Conservation (phyloP, 2,797 vertebrate species). For the Euphonia xanthogaster region DNA sequence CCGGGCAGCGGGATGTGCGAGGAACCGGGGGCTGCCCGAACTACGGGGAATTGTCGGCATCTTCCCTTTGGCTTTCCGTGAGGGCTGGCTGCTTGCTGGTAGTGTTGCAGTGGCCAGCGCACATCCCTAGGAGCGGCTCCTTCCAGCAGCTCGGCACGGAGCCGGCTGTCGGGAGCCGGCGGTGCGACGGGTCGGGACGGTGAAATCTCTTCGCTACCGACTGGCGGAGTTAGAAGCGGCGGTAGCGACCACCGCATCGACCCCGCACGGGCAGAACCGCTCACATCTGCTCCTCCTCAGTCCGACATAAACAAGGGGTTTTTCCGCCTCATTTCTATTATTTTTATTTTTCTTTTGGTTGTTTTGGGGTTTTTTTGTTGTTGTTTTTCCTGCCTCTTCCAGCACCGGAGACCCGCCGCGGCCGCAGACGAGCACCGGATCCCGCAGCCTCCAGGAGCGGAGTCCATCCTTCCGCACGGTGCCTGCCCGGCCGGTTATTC, state of each 20-base stretch:
- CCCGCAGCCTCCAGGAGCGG: neutral
- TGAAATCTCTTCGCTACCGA: neutral
- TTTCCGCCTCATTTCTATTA: rapidly evolving
- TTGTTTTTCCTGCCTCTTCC: neutral
- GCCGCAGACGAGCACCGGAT: neutral
- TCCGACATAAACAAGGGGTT: neutral
- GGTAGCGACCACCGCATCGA: neutral
- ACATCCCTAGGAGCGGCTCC: neutral
- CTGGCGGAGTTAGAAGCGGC: neutral
- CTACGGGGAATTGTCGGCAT: neutral
- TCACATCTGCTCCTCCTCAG: neutral
- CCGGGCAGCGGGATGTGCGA: neutral
- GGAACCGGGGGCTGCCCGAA: neutral
- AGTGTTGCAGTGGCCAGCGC: neutral
- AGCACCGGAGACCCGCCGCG: neutral
- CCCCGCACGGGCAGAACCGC: neutral
- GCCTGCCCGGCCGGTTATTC: neutral
- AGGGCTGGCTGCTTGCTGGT: neutral
- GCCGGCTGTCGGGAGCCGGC: neutral
- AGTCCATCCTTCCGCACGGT: neutral
- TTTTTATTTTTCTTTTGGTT: neutral
- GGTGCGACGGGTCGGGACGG: neutral
- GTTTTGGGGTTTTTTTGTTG: too few relatives aligned
- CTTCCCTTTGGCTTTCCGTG: neutral
- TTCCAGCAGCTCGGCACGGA: neutral